Conservation (phyloP, 2,797 vertebrate genomes). For the Macropodus opercularis region DNA sequence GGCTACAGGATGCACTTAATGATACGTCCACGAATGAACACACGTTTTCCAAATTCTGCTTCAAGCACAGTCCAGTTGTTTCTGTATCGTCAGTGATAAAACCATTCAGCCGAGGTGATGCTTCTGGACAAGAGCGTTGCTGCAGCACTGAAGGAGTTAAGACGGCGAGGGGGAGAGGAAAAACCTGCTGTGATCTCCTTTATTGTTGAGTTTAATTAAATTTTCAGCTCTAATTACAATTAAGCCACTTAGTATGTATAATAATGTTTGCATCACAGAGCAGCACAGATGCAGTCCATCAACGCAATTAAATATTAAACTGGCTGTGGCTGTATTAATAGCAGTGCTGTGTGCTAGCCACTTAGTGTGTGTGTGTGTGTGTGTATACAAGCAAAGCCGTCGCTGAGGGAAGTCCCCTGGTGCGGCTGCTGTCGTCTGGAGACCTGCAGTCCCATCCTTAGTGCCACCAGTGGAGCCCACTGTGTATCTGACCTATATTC, state of each 20-base stretch:
- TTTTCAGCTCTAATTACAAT: slow-evolving; percentile 84
- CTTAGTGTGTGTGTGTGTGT: slow-evolving; percentile 44
- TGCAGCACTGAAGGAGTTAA: slow-evolving; percentile 62
- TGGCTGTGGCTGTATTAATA: slow-evolving; percentile 79
- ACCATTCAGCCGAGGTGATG: not conserved
- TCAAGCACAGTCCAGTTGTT: no score
- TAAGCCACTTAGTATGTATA: slow-evolving; percentile 83
- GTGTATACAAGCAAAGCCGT: slow-evolving; percentile 49
- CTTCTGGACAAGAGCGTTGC: slow-evolving; percentile 35
- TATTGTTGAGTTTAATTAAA: slow-evolving; percentile 80
- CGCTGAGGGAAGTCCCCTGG: slow-evolving; percentile 64
- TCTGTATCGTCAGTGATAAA: no score
- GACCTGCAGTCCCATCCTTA: slow-evolving; percentile 68
- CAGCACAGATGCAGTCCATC: slow-evolving; percentile 84
- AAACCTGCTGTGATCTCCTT: slow-evolving; percentile 62
- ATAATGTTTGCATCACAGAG: slow-evolving; percentile 83
- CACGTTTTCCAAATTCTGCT: no score
- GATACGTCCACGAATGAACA: no score
- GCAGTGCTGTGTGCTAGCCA: slow-evolving; percentile 58
- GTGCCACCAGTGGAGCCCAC: slow-evolving; percentile 64
- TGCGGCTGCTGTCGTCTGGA: slow-evolving; percentile 68
- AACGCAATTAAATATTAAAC: slow-evolving; percentile 83
- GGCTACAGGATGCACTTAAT: no score
- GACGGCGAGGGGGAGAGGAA: slow-evolving; percentile 46
- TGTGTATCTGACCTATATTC: slow-evolving; percentile 83